These are phyloP conservation scores for Melinaea marsaeus DNA, from an alignment of 2,888 invertebrate species.

Conservation along the genomic window DNA sequence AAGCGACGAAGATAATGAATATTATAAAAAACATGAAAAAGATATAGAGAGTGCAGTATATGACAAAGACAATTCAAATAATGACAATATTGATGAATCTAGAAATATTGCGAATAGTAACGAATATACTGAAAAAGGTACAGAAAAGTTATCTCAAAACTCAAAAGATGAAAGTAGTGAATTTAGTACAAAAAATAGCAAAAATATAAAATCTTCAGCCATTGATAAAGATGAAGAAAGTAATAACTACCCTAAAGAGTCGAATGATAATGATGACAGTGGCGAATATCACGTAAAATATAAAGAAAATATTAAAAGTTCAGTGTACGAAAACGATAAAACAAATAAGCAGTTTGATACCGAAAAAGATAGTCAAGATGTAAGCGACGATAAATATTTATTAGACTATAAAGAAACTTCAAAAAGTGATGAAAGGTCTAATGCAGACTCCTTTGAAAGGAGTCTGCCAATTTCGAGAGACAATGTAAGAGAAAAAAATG, in stretches of 20 bases:
- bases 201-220: neutral
- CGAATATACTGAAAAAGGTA: neutral
- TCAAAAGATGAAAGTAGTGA: no score
- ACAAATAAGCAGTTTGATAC: slow-evolving; percentile 2
- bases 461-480: neutral
- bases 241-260: slow-evolving; percentile 2
- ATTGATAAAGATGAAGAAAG: neutral
- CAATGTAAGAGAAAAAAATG: neutral
- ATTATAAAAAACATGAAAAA: neutral
- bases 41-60: no score
- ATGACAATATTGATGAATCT: neutral
- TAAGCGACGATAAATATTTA: slow-evolving; percentile 19
- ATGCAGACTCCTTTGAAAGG: neutral
- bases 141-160: no score
- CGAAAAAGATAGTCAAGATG: slow-evolving; percentile 26
- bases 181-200: neutral
- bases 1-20: slow-evolving; percentile 31
- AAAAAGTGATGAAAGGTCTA: neutral
- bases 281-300: slow-evolving; percentile 3
- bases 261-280: slow-evolving; percentile 9
- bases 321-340: slow-evolving; percentile 4
- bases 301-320: neutral
- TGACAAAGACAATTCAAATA: neutral
- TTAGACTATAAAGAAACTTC: neutral
- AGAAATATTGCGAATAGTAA: neutral